Percentiles rank a stretch among this genome's conserved stretches.
Conservation (phyloP, 1,140 invertebrate genomes). For the Aplysia californica region DNA sequence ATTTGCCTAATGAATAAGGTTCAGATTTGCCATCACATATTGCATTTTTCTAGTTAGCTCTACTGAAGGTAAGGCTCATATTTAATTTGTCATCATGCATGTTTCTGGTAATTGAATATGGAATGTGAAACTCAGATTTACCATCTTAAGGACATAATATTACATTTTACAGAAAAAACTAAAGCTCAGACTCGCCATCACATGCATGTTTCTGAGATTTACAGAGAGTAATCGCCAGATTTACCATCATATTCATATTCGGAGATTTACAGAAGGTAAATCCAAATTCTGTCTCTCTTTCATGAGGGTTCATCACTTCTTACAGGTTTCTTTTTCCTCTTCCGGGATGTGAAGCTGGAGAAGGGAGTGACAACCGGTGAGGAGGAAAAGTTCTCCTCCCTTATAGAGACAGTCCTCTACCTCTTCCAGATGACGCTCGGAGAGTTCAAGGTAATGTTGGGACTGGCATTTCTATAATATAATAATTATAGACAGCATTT, state of each 20-base stretch:
- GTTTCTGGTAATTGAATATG: not conserved
- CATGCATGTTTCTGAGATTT: no score
- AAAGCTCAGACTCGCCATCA: no score
- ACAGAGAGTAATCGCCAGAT: no score
- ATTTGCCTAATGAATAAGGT: no score
- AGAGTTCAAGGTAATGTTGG: conserved; percentile 86
- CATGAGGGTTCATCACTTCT: no score
- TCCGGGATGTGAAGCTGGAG: conserved; percentile 77
- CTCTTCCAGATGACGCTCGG: conserved; percentile 97
- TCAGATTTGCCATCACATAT: conserved; percentile 98
- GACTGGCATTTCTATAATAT: no score
- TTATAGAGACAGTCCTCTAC: conserved; percentile 93
- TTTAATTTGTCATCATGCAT: not conserved
- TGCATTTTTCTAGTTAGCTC: conserved; percentile 94
- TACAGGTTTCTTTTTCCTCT: conserved; percentile 18
- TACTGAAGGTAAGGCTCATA: conserved; percentile 81
- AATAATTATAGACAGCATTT: no score
- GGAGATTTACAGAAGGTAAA: no score
- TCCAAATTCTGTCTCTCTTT: no score
- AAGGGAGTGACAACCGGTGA: conserved; percentile 38
- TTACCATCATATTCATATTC: no score
- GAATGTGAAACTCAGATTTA: not conserved
- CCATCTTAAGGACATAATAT: no score
- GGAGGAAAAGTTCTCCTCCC: conserved; percentile 72
- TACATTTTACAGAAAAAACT: no score